A percentile compares a stretch with the other conserved stretches of the same genome.
phyloP scores from a whole-genome alignment of 2,797 vertebrate genomes.

The Allobates femoralis region DNA sequence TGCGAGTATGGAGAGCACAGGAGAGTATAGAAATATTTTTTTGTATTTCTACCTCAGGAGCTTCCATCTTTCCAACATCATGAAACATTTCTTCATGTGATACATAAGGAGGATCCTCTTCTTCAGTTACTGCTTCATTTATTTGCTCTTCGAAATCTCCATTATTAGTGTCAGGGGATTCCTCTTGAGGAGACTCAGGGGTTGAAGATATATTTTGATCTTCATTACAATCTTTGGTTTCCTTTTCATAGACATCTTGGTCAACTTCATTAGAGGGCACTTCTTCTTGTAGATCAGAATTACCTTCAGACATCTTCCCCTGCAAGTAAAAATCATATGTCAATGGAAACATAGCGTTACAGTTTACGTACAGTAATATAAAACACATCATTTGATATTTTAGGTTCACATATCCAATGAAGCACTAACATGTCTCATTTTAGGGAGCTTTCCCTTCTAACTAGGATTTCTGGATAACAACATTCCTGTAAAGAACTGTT shows the following conservation, averaged over 20 bases:
- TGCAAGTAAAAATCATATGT: conserved; percentile 7
- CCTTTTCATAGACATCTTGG: conserved; percentile 3
- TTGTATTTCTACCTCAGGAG: not conserved
- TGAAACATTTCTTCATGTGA: not conserved
- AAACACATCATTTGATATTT: not conserved
- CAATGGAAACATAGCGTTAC: not conserved
- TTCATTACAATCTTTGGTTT: not conserved
- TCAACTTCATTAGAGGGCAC: not conserved
- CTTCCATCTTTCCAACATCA: not conserved
- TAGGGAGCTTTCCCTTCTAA: not conserved
- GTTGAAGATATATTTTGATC: not conserved
- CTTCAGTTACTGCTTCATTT: not conserved
- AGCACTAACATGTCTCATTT: not conserved
- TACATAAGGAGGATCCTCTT: not conserved
- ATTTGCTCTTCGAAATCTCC: not conserved
- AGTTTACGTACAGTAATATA: not conserved
- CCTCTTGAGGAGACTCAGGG: too few relatives aligned
- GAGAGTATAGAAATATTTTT: not conserved
- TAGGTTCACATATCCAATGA: not conserved
- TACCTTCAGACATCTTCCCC: not conserved
- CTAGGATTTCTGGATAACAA: not conserved
- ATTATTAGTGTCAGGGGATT: not conserved
- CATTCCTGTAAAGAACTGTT: too few relatives aligned
- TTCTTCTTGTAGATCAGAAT: not conserved
- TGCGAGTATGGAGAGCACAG: not conserved